Evolutionary conservation across 2,888 invertebrate genomes (phyloP).

Genomic region (Athrips mouffetella): DNA sequence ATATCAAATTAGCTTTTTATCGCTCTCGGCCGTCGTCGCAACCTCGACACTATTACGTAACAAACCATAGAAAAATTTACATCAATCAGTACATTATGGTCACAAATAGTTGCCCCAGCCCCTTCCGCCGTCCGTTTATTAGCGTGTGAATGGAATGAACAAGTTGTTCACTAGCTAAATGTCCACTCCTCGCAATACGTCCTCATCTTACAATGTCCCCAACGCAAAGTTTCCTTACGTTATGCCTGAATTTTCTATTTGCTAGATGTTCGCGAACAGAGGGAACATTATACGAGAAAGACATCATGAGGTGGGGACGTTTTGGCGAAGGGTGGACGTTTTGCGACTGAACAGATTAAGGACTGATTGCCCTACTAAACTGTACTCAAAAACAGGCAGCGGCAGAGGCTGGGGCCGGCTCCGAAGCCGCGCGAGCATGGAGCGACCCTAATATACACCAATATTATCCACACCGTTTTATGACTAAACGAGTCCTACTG

Average conservation of each 20-base stretch:
- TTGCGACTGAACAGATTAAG: too few species aligned
- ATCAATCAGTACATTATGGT: constrained; percentile 69
- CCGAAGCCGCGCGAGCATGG: constrained; percentile 61
- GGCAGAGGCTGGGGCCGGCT: constrained; percentile 63
- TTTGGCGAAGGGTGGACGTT: too few species aligned
- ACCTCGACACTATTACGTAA: constrained; percentile 56
- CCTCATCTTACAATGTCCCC: too few species aligned
- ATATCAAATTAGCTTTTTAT: constrained; percentile 35
- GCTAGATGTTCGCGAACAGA: too few species aligned
- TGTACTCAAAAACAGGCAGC: constrained; percentile 26
- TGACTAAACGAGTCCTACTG: constrained; percentile 60
- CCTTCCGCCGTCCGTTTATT: constrained; percentile 33
- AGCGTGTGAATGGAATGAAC: constrained; percentile 22
- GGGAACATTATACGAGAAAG: too few species aligned
- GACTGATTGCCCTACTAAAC: too few species aligned
- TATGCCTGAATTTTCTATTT: too few species aligned
- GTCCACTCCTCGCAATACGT: too few species aligned
- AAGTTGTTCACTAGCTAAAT: too few species aligned
- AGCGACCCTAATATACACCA: constrained; percentile 55
- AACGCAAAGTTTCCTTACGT: too few species aligned
- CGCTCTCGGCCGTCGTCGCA: constrained; percentile 36
- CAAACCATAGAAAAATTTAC: constrained; percentile 76
- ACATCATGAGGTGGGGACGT: too few species aligned
- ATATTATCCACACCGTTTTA: constrained; percentile 60
- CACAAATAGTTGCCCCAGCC: constrained; percentile 65